Conservation (phyloP, 2,797 vertebrate species). For the Masticophis lateralis region DNA sequence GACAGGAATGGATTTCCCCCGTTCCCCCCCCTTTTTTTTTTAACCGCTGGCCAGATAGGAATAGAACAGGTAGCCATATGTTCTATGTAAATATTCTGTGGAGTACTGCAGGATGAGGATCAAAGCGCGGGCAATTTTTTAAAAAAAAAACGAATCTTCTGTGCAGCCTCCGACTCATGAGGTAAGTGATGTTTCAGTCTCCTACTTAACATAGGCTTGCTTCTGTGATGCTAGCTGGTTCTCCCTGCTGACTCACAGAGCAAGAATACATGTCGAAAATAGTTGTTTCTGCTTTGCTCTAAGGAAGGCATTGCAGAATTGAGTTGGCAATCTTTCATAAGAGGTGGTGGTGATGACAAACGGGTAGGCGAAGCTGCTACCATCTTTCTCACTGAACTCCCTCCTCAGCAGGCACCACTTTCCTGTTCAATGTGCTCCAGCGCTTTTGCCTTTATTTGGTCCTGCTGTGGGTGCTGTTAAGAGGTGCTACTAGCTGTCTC, state of each 20-base stretch:
- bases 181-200: not conserved
- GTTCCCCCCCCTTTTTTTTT: not conserved
- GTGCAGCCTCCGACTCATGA: not conserved
- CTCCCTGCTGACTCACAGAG: not conserved
- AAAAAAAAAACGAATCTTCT: too few species aligned
- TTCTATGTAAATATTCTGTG: not conserved
- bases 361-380: not conserved
- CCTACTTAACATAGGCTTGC: too few species aligned
- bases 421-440: not conserved
- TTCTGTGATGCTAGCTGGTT: too few species aligned
- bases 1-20: not conserved
- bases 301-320: not conserved
- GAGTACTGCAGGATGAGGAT: not conserved
- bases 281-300: not conserved
- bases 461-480: not conserved
- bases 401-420: too few species aligned
- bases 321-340: not conserved
- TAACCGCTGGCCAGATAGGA: too few species aligned
- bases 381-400: not conserved
- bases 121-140: not conserved
- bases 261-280: not conserved
- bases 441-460: constrained; percentile 16
- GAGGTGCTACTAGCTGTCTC: constrained; percentile 39
- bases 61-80: not conserved
- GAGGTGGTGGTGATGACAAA: too few species aligned